These are phyloP conservation scores for Tortricodes alternella DNA, from an alignment of 2,888 invertebrate genomes.

Conservation along the genomic window DNA sequence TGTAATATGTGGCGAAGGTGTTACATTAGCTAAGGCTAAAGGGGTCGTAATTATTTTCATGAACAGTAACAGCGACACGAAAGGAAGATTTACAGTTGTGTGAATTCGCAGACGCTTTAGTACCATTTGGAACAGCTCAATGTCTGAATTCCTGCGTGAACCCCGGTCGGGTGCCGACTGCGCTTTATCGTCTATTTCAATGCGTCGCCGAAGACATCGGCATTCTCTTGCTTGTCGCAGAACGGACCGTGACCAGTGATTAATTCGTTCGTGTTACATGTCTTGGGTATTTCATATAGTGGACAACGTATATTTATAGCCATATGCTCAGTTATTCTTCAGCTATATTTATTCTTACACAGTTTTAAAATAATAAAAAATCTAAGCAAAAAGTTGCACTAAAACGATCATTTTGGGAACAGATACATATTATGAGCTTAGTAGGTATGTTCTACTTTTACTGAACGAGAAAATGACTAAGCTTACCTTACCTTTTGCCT, in stretches of 20 bases:
- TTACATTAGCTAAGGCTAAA: too few species aligned
- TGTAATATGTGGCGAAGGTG: too few species aligned
- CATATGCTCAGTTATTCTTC: too few species aligned
- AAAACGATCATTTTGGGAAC: too few species aligned
- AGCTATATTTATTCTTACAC: too few species aligned
- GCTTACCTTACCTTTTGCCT: too few species aligned
- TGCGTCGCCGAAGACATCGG: constrained; percentile 18
- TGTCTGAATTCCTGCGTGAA: constrained; percentile 24
- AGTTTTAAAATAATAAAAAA: too few species aligned
- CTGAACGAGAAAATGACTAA: too few species aligned
- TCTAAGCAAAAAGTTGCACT: too few species aligned
- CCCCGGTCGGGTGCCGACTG: constrained; percentile 11
- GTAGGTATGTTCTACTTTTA: too few species aligned
- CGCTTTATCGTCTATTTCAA: constrained; percentile 24
- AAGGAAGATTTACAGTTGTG: constrained; percentile 25
- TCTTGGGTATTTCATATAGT: not conserved
- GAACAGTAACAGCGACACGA: constrained; percentile 1
- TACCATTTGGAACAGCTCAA: constrained; percentile 19
- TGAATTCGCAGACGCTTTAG: constrained; percentile 17
- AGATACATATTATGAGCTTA: too few species aligned
- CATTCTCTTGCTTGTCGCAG: constrained; percentile 15
- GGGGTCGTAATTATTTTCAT: not conserved
- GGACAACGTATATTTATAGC: too few species aligned
- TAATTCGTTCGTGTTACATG: constrained; percentile 1
- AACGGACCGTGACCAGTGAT: constrained; percentile 3